These are phyloP conservation scores for Cercopithecus neglectus DNA, from an alignment of 2,797 vertebrate species.

Conservation along the genomic window DNA sequence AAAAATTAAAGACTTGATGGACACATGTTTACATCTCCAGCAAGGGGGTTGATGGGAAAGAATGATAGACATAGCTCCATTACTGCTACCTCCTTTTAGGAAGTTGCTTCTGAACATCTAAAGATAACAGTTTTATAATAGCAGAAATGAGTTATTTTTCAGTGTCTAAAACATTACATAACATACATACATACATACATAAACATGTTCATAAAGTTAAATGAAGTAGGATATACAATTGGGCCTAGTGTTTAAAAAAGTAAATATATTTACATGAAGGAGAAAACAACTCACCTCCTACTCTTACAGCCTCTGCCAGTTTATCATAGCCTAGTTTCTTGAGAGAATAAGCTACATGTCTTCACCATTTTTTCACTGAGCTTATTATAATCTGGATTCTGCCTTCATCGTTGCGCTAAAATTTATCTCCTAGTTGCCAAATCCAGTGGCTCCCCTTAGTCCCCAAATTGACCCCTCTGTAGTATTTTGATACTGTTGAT, in stretches of 20 bases:
- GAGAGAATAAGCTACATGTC: not conserved
- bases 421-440: not conserved
- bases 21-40: not conserved
- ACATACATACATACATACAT: not conserved
- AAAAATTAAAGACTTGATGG: not conserved
- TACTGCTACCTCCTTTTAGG: not conserved
- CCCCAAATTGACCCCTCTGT: not conserved
- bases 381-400: not conserved
- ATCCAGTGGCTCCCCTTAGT: not conserved
- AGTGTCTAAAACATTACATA: not conserved
- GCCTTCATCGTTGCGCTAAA: not conserved
- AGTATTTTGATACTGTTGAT: not conserved
- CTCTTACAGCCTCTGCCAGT: not conserved
- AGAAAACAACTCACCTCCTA: not conserved
- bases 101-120: not conserved
- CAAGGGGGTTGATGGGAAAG: not conserved
- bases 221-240: not conserved
- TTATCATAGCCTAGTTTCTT: not conserved
- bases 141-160: conserved; percentile 4
- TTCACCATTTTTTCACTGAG: not conserved
- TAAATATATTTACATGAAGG: not conserved
- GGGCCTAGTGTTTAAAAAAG: not conserved
- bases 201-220: not conserved
- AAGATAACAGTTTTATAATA: not conserved
- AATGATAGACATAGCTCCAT: not conserved